Percentiles rank a stretch among this genome's conserved stretches.
Evolutionary conservation across 2,797 vertebrate species (phyloP).

Genomic region (Pachyuromys duprasi): DNA sequence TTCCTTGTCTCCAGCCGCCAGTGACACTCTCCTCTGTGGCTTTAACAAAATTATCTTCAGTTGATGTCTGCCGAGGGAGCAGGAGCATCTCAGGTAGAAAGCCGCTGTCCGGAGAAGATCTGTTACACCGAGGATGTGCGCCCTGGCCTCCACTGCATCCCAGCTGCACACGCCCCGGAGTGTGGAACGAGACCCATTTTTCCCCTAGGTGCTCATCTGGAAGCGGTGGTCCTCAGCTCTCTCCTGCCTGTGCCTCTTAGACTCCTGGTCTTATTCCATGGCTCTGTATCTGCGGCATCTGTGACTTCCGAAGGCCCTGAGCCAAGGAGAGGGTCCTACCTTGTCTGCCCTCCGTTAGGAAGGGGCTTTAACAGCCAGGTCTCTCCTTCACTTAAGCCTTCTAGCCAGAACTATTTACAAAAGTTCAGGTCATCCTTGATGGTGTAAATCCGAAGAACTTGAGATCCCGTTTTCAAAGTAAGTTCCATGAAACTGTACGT

Average conservation of each 20-base stretch:
- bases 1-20: not conserved
- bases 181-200: not conserved
- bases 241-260: not conserved
- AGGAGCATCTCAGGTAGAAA: not conserved
- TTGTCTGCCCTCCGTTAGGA: not conserved
- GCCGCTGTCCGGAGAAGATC: not conserved
- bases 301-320: not conserved
- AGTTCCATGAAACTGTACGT: not conserved
- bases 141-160: not conserved
- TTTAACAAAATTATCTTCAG: not conserved
- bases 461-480: not conserved
- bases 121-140: not conserved
- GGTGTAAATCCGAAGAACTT: not conserved
- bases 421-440: not conserved
- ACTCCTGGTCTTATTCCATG: not conserved
- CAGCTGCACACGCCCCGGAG: not conserved
- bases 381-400: not conserved
- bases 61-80: not conserved
- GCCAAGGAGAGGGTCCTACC: not conserved
- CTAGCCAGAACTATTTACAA: constrained; percentile 8
- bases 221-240: not conserved
- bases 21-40: not conserved
- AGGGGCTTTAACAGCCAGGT: not conserved
- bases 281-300: not conserved
- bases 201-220: not conserved